Evolutionary conservation across 1,140 invertebrate genomes (phyloP), one percentile per base, ranked within the genome.

Genomic region (Bombus waltoni): DNA sequence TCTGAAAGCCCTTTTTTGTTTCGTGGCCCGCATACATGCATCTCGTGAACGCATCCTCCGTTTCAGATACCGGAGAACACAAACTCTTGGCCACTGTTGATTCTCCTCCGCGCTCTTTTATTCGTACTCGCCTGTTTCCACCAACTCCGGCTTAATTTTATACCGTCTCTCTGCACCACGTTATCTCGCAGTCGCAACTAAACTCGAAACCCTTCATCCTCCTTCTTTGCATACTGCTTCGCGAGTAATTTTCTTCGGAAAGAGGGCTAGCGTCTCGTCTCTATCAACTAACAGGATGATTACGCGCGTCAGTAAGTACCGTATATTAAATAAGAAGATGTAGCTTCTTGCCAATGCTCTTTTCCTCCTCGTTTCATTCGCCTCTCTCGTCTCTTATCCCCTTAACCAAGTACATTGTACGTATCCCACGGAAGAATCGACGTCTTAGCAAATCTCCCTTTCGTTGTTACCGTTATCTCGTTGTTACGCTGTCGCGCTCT

Each of bases 1-100:
- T 85, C 84, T 85, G 84, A 85, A 85, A 85, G 79, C 78, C 70
- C 68, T 75, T 85, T 85, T 85, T 81, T 85, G 59, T 87, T 72
- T 76, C 73, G 42, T 9, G 42, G 53, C 28, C 42, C 44, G 74
- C 68, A 47, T 32, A 59, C 68, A n/a, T 73, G 68, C 57, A 44
- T 18, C 75, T 18, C 25, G 40, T 66, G 65, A 68, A 62, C 83
- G 53, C 47, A 82, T 83, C 57, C 70, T 44, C 38, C 53, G 73
- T n/a, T 25, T 38, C 40, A 72, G 62, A 83, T 66, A 75, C 53
- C 65, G 72, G 28, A 28, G n/a, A 85, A 71, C 53, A 47, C 38
- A 44, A 38, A 57, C 76, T 79, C 42, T 79, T 70, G 42, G 68
- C 77, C 66, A 42, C 42, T 53, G 32, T 80, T 62, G 47, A 57